phyloP scores from a whole-genome alignment of 2,888 invertebrate genomes.

The Caenorhabditis sinica region DNA sequence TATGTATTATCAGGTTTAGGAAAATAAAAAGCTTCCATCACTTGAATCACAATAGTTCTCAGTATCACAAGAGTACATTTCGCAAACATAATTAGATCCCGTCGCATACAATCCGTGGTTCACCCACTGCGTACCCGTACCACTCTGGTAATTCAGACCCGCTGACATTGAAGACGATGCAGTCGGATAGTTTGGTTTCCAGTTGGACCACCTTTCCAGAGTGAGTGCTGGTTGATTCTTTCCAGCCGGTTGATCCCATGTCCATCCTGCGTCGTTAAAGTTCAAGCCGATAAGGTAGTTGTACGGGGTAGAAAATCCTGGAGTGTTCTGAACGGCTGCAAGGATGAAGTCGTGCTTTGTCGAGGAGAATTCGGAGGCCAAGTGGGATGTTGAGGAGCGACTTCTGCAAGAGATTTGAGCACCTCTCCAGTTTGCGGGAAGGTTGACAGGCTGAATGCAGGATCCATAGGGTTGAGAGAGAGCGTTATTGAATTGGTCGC shows the following conservation, averaged over 20 bases:
- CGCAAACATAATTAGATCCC: constrained; percentile 49
- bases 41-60: constrained; percentile 19
- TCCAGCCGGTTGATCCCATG: constrained; percentile 1
- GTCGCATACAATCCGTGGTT: not conserved
- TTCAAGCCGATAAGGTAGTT: constrained; percentile 47
- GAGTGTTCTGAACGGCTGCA: constrained; percentile 8
- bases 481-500: not conserved
- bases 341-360: constrained; percentile 39
- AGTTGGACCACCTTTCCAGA: not conserved
- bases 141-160: not conserved
- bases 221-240: not conserved
- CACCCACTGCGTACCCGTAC: not conserved
- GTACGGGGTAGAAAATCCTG: constrained; percentile 9
- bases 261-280: not conserved
- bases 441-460: constrained; percentile 19
- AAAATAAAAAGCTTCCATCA: no score
- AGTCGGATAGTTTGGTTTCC: not conserved
- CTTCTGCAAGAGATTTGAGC: constrained; percentile 50
- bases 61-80: constrained; percentile 44
- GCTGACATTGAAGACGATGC: not conserved
- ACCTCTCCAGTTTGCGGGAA: constrained; percentile 33
- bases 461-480: constrained; percentile 43
- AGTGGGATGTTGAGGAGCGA: constrained; percentile 7
- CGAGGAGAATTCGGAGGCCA: constrained; percentile 39
- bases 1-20: no score